Evolutionary conservation across 2,888 invertebrate species (phyloP).

Genomic region (Scaptodrosophila latifasciaeformis): DNA sequence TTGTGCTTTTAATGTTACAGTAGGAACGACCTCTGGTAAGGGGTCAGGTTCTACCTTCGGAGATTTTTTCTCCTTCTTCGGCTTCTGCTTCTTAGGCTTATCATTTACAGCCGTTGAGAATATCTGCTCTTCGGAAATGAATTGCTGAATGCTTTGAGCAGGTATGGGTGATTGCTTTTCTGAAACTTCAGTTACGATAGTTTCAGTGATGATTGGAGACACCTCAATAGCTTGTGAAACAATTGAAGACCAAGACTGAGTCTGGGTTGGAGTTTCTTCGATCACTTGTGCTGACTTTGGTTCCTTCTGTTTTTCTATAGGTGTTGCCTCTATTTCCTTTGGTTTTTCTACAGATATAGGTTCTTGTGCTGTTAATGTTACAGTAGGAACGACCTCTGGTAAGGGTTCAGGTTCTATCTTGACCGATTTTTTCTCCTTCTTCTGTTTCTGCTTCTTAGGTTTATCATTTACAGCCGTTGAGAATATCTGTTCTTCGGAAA

Average conservation of each 20-base stretch:
- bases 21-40: neutral
- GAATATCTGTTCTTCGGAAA: conserved; percentile 3
- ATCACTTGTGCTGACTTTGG: conserved; percentile 4
- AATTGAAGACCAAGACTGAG: conserved; percentile 48
- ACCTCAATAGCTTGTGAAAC: conserved; percentile 11
- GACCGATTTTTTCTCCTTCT: conserved; percentile 35
- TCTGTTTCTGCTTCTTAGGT: neutral
- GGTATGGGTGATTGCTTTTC: too few species aligned
- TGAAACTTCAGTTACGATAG: neutral
- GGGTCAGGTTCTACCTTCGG: neutral
- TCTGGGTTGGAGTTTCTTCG: conserved; percentile 1
- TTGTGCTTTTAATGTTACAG: too few species aligned
- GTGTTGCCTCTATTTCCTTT: neutral
- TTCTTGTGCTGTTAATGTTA: too few species aligned
- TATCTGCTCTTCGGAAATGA: neutral
- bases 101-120: neutral
- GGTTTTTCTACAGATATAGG: too few species aligned
- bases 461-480: conserved; percentile 23
- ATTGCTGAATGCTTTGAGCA: neutral
- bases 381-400: too few species aligned
- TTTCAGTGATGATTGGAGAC: neutral
- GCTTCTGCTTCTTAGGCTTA: neutral
- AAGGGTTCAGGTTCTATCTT: conserved; percentile 23
- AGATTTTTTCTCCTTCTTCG: neutral
- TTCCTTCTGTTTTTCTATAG: neutral